phyloP scores from a whole-genome alignment of 2,888 invertebrate species.

The Mongoloraphidia duomilia region DNA sequence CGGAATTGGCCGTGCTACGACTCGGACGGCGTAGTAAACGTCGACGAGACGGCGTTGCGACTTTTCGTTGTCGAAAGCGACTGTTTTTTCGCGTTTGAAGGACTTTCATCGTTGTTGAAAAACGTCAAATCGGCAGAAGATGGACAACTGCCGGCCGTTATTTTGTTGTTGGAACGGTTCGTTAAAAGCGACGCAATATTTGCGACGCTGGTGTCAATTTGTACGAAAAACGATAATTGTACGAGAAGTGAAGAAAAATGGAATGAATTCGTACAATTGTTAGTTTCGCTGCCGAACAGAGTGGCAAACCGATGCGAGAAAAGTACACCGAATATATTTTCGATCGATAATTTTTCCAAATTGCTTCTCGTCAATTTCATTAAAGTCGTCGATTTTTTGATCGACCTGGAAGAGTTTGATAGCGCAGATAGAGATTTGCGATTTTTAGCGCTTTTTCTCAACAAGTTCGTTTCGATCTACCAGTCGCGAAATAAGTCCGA shows the following conservation, averaged over 20 bases:
- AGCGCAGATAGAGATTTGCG: constrained; percentile 11
- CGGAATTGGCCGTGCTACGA: constrained; percentile 38
- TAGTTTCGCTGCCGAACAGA: constrained; percentile 53
- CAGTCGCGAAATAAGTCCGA: too few relatives aligned
- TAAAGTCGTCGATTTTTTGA: constrained; percentile 44
- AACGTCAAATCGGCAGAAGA: constrained; percentile 20
- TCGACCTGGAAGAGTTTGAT: constrained; percentile 26
- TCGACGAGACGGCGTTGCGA: constrained; percentile 29
- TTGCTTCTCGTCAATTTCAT: constrained; percentile 44
- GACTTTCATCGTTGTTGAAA: constrained; percentile 35
- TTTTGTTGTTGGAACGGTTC: constrained; percentile 32
- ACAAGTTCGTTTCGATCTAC: too few relatives aligned
- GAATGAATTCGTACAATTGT: constrained; percentile 41
- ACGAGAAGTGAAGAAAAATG: constrained; percentile 24
- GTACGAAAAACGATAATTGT: constrained; percentile 6
- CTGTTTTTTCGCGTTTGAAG: constrained; percentile 28
- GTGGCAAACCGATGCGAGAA: constrained; percentile 51
- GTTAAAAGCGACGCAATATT: constrained; percentile 43
- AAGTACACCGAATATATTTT: constrained; percentile 41
- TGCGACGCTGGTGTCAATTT: constrained; percentile 26
- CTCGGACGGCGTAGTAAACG: constrained; percentile 16
- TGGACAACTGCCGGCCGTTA: constrained; percentile 25
- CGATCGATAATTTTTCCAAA: constrained; percentile 39
- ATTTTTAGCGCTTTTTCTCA: too few relatives aligned
- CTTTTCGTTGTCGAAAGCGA: constrained; percentile 42